Evolutionary conservation across 2,113 vertebrate genomes (phyloP), one percentile per base, ranked within the genome.

Genomic region (Falco punctatus): DNA sequence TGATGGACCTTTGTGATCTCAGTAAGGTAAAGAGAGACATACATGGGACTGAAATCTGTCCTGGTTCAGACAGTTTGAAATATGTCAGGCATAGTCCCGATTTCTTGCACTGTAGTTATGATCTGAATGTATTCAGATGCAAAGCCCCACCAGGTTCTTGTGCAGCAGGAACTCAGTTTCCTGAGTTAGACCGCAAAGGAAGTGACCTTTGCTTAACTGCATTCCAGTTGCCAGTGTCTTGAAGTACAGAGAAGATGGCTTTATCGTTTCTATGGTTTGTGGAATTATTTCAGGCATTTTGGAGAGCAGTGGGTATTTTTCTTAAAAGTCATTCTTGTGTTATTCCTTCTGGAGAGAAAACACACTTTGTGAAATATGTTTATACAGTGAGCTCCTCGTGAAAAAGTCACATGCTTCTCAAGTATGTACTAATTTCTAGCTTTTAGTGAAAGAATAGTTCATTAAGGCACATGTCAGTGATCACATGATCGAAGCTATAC

Each of bases 171-270:
- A 71, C 77, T 91, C 70, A 6, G 30, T 79, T 95, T 95, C 82
- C 88, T 86, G 82, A 90, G 55, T 86, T 59, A 52, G 44, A 81
- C 75, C 65, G 88, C 90, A 90, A 59, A 96, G 92, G 80, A 93
- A 96, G 44, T 87, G 72, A 84, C 86, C 77, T 67, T 81, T 81
- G 80, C 23, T 91, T 84, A 80, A 88, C 79, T 78, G 28, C 77
- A 48, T 93, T 96, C 42, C 67, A 74, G 1, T 44, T 93, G 83
- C 61, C 83, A 79, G 10, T 4, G 0, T 49, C 35, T 72, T 92
- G 48, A 81, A 90, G 44, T 94, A 20, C 61, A 69, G 57, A 78
- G 83, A 59, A 48, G 44, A 14, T 52, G 52, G 7, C 30, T 83
- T 74, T 75, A 48, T 79, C 44, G 22, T 73, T 83, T 57, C 42